Base-by-base conservation (phyloP, 2,113 vertebrate species). In the Plestiodon gilberti region DNA sequence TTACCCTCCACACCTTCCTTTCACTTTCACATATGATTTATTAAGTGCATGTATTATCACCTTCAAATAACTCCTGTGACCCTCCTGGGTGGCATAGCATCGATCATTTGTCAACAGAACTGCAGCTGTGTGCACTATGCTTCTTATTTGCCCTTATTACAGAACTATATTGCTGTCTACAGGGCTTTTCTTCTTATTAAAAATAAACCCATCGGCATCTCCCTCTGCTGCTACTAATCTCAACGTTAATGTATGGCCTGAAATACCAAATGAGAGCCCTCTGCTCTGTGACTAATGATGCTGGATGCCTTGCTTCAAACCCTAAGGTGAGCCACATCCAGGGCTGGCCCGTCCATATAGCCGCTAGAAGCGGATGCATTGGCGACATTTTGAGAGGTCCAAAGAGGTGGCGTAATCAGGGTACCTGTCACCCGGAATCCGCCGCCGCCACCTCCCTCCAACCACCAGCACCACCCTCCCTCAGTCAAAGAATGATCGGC, bases 21-120 rank as follows among this genome's bases (percentile, higher is more conserved):
- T 90, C 81, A 82, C 89, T 90, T 89, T 83, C 75, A 70, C 75
- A 30, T 4, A 62, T 91, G 81, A 94, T 93, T 95, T 94, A 92
- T 93, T 91, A 86, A 33, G 4, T 76, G 70, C 85, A 84, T 65
- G 2, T 48, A 40, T 89, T 89, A 90, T 93, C 71, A 95, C 85
- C 86, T 94, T 92, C 84, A 93, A 88, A 91, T 89, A 92, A 85
- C 90, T 91, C 89, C 15, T 92, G 30, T 93, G 76, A 89, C 67
- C 59, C 35, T 93, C 3, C 84, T 89, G 71, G 5, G 77, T 81
- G 14, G 59, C 25, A 35, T 6, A 55, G 69, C n/a, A 92, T 90
- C 5, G 25, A 91, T 94, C 61, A 88, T 84, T 69, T 94, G 33
- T 93, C 88, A 92, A 28, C 67, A 84, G 84, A 91, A 91, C 9